Base-by-base conservation (phyloP, 2,113 vertebrate species). In the Sylvilagus bachmani region DNA sequence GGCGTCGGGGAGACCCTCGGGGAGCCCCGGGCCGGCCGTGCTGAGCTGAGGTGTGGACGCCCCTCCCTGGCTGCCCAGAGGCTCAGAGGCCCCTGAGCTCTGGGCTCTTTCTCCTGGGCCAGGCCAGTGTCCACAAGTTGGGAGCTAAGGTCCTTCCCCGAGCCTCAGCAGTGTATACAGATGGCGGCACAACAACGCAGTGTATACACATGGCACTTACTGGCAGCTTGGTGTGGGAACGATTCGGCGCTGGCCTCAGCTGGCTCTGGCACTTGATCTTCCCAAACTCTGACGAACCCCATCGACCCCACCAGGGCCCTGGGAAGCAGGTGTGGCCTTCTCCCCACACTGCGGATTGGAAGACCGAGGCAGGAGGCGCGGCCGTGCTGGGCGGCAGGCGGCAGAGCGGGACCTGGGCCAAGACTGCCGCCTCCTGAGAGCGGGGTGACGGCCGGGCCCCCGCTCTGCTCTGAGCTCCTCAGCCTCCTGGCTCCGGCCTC, bases 371-470 rank as follows among this genome's bases (percentile, higher is more conserved):
- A 17, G 86, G 44, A 38, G 62, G 53, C 7, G 5, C 21, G 29
- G 38, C 9, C 27, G 3, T 25, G 55, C 44, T 44, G 44, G 44
- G 44, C 44, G 6, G 6, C 44, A 44, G 44, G 44, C 44, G 44
- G 44, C 44, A 44, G 44, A 44, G 44, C 5, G 44, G 44, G 44
- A 44, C 44, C 44, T 44, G 44, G 44, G 44, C 6, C 38, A 5
- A 38, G 38, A 38, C 38, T 38, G 38, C 38, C 38, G 38, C 38
- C 24, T 19, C 66, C 66, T 0, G 38, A 27, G 38, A 21, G 0
- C 55, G 1, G 29, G 44, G 44, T 10, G 10, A 0, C 0, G 0
- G 75, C 2, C 0, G 0, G 3, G 10, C 8, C 55, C 25, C 2
- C 0, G 22, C 4, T 51, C 61, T 19, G 0, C 38, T 69, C 61